Base-by-base conservation (phyloP, 2,888 invertebrate species). In the Mythimna albipuncta region DNA sequence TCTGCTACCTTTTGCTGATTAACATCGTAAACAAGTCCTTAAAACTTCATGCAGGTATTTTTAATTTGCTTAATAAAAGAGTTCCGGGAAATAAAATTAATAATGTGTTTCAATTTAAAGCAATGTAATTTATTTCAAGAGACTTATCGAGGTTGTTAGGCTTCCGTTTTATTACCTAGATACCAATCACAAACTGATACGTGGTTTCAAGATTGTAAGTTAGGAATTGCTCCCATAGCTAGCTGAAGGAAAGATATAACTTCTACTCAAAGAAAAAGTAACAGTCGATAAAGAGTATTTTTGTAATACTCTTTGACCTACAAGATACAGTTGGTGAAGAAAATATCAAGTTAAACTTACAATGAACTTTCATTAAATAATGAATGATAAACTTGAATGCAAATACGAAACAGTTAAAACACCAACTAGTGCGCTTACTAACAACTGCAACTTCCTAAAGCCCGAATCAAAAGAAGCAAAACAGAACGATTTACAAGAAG, bases 51-150 rank as follows among this genome's bases (percentile, higher is more conserved):
- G 76, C 62, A 65, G 70, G 50, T 44, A 69, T 75, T 65, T 69
- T 64, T 70, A 69, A 69, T 72, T 55, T 1, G 38, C 65, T 9
- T 26, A 62, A 52, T 76, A 67, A 61, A 74, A 65, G 0, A 38
- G 32, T 70, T 64, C 64, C 67, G 47, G 55, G 61, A 77, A 65
- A 77, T 64, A 61, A 44, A 71, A 71, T 64, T 57, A 62, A 65
- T 78, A 52, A 65, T 47, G 64, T 26, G 64, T 32, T 62, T 76
- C 16, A 55, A 77, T 77, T 72, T 62, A 50, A 71, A 63, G 26
- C 58, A 52, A 21, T 50, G 38, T 6, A n/a, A 21, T 21, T 75
- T 69, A 38, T 47, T 59, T 16, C 41, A 26, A 64, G 35, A 44
- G 35, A 54, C 2, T 50, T 6, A 5, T 38, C n/a, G 64, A 76